phyloP scores from a whole-genome alignment of 2,797 vertebrate species.

The Limosa lapponica region DNA sequence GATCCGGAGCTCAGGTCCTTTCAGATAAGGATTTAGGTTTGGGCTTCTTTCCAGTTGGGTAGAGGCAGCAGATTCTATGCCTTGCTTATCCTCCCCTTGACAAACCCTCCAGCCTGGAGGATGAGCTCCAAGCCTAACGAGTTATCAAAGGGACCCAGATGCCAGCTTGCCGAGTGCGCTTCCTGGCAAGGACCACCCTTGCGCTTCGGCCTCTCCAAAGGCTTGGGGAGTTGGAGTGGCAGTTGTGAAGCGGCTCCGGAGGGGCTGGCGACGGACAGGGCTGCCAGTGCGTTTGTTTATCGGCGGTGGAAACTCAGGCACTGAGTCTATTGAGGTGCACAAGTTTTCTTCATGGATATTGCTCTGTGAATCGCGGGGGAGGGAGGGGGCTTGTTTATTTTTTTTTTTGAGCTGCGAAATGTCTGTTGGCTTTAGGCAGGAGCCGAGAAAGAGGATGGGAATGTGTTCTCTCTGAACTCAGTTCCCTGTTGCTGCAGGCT shows the following conservation, averaged over 20 bases:
- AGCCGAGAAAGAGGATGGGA: background rate
- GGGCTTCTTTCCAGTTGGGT: constrained; percentile 29
- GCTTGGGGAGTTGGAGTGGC: background rate
- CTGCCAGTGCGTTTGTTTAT: rapidly evolving
- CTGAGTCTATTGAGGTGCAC: rapidly evolving
- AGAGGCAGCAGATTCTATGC: background rate
- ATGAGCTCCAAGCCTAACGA: background rate
- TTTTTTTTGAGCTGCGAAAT: background rate
- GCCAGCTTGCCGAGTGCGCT: background rate
- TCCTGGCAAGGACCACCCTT: background rate
- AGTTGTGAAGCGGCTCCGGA: background rate
- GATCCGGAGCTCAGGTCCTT: background rate
- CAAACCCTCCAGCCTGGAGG: background rate
- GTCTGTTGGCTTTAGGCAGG: background rate
- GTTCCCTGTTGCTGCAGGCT: background rate
- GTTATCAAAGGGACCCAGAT: constrained; percentile 1
- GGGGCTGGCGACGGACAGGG: background rate
- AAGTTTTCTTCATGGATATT: background rate
- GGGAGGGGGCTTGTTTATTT: background rate
- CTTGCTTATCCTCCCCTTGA: background rate
- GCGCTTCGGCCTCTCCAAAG: background rate
- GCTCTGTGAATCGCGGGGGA: background rate
- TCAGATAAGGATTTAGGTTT: constrained; percentile 5
- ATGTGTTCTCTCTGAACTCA: rapidly evolving
- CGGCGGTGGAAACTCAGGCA: rapidly evolving